Evolutionary conservation across 1,140 invertebrate species (phyloP).

Genomic region (Apis mellifera): Amel_HAv3.1 CM009936.2:9506001-9506500

Average conservation of each 20-base stretch:
- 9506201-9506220: no score
- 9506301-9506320: not conserved
- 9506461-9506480: not conserved
- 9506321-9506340: conserved; percentile 23
- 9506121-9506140: no score
- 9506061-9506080: not conserved
- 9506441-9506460: not conserved
- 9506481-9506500: not conserved
- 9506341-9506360: conserved; percentile 7
- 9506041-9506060: conserved; percentile 18
- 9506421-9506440: not conserved
- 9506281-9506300: not conserved
- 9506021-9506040: conserved; percentile 42
- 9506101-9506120: not conserved
- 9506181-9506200: no score
- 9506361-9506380: not conserved
- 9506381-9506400: conserved; percentile 29
- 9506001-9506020: conserved; percentile 23
- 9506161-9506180: no score
- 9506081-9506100: conserved; percentile 17
- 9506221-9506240: no score
- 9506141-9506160: not conserved
- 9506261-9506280: no score
- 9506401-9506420: not conserved
- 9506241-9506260: no score